These are phyloP conservation scores for Malacoraja senta DNA, from an alignment of 2,797 vertebrate species.

Conservation along the genomic window DNA sequence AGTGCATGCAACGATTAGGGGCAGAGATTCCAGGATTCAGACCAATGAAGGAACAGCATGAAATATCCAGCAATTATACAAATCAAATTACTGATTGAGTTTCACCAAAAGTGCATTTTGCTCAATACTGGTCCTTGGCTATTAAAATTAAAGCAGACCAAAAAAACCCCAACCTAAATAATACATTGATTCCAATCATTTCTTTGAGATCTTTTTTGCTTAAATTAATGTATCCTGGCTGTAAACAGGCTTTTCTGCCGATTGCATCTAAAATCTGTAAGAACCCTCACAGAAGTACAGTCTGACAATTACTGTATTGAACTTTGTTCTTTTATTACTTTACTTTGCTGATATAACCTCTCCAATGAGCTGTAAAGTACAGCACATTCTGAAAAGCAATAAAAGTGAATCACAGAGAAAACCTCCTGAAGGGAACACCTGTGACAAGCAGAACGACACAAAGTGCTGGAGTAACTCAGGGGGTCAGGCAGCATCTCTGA, in stretches of 20 bases:
- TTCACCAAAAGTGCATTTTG: background rate
- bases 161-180: background rate
- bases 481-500: too few relatives aligned
- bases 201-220: background rate
- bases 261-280: background rate
- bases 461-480: too few relatives aligned
- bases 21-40: too few relatives aligned
- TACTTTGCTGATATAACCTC: background rate
- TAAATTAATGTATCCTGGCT: background rate
- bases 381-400: background rate
- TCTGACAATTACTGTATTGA: background rate
- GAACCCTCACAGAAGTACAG: background rate
- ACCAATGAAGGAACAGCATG: too few relatives aligned
- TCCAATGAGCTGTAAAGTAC: conserved; percentile 8
- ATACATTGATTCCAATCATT: background rate
- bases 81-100: background rate
- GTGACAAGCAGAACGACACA: background rate
- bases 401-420: conserved; percentile 7
- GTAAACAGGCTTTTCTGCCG: background rate
- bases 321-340: background rate
- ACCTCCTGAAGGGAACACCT: background rate
- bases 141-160: background rate
- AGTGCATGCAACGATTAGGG: too few relatives aligned
- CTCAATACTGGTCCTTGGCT: background rate
- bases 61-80: background rate